Base-by-base conservation (phyloP, 1,140 invertebrate genomes). In the Anoplophora glabripennis region DNA sequence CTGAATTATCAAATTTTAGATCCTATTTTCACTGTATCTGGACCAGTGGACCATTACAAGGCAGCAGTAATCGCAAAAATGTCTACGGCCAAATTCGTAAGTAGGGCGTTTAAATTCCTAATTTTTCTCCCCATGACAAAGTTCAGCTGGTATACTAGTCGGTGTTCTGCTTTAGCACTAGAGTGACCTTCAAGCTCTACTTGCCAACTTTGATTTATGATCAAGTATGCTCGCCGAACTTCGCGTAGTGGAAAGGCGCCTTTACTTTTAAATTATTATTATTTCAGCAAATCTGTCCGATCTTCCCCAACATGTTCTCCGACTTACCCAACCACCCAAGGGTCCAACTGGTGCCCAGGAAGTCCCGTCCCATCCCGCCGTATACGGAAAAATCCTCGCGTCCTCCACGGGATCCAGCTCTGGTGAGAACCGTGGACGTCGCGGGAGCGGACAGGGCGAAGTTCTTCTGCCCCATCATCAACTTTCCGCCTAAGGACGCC, bases 261-360 rank as follows among this genome's bases (percentile, higher is more conserved):
- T 37, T n/a, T 37, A 37, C 36, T 38, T 40, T 40, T 40, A 10
- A 1, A 4, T 40, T 4, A 40, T 40, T 40, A 1, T 11, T 11
- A 40, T 76, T 74, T 3, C 63, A 83, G 81, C 71, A 72, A 44
- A 68, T 83, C 45, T 79, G 78, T 53, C 80, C 81, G 7, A 76
- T 81, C 4, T 83, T 79, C 71, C 70, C 74, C 14, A 77, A 77
- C 0, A 83, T 83, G 81, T 84, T 83, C 59, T 80, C 80, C 1
- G 81, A 81, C 38, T 35, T 79, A 1, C 69, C 71, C 42, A 73
- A 65, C 40, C 63, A 73, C 51, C 70, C 71, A 2, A 59, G 67
- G 21, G 57, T 69, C 10, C 67, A 73, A 54, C 40, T 71, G 14
- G 59, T 72, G 0, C 53, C 65, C 34, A 48, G 65, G 38, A 36